Evolutionary conservation across 2,113 vertebrate species (phyloP), one percentile per base, ranked within the genome.

Genomic region (Diadophis punctatus): DNA sequence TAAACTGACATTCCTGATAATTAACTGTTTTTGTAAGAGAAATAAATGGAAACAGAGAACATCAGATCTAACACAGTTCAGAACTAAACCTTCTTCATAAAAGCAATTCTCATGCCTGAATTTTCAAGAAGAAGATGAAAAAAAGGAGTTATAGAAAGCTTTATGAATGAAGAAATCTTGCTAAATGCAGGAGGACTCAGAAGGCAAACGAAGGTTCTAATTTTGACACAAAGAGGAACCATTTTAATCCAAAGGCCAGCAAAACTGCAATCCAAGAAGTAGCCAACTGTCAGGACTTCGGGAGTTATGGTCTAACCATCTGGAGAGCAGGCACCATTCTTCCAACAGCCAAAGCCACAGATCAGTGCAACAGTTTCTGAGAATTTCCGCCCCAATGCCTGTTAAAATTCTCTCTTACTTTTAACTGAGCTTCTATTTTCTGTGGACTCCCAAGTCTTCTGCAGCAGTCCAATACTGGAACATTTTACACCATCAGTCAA

Each of bases 21-120:
- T 87, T 90, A 93, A 91, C 52, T 90, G 55, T 25, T 58, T 93
- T 90, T 90, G n/a, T 68, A 16, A 80, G 16, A 48, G 30, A 27
- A 89, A 58, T 60, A 39, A 25, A 9, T 84, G 88, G 85, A 90
- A 18, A 39, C 55, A 94, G 87, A 89, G 58, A 86, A 87, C 25
- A 91, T 60, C 84, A 16, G 87, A 16, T 27, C 1, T 20, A 86
- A 60, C 34, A 10, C 34, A n/a, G 74, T 93, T 87, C 20, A 49
- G 18, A 0, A 46, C 90, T 93, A 3, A 56, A 53, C 87, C 27
- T 0, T 34, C 34, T 93, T 93, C 60, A 56, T 0, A 63, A 84
- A 88, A n/a, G n/a, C 87, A 87, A 90, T 58, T 11, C 5, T 63
- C 6, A 30, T 22, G 25, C 49, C 16, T 6, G n/a, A 68, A 74